These are phyloP conservation scores for Tolypeutes matacus DNA, from an alignment of 2,797 vertebrate species.

Conservation along the genomic window DNA sequence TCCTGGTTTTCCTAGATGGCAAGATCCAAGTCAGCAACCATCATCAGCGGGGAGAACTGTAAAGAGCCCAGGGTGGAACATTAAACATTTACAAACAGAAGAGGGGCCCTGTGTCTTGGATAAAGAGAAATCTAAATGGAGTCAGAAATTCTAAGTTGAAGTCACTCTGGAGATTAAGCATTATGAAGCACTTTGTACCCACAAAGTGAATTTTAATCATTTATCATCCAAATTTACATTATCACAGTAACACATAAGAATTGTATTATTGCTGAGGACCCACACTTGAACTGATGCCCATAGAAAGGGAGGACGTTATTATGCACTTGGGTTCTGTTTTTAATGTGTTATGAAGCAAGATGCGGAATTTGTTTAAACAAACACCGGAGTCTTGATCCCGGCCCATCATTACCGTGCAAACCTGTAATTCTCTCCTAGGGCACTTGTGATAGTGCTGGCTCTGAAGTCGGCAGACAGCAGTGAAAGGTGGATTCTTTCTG, in stretches of 20 bases:
- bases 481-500: not conserved
- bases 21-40: not conserved
- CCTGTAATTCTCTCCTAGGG: not conserved
- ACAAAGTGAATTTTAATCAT: slow-evolving; percentile 42
- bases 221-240: not conserved
- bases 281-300: not conserved
- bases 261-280: slow-evolving; percentile 20
- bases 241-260: not conserved
- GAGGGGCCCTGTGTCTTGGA: not conserved
- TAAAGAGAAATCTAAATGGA: slow-evolving; percentile 35
- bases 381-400: not conserved
- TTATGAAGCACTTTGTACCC: slow-evolving; percentile 61
- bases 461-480: not conserved
- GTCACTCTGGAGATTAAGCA: slow-evolving; percentile 32
- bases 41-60: not conserved
- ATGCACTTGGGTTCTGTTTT: not conserved
- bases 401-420: not conserved
- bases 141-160: slow-evolving; percentile 34
- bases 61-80: not conserved
- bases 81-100: not conserved
- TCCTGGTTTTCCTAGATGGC: not conserved
- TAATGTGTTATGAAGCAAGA: slow-evolving; percentile 1
- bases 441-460: not conserved
- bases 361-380: slow-evolving; percentile 22
- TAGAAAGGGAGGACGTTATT: not conserved